Base-by-base conservation (phyloP, 2,113 vertebrate species). In the Crypturellus undulatus region DNA sequence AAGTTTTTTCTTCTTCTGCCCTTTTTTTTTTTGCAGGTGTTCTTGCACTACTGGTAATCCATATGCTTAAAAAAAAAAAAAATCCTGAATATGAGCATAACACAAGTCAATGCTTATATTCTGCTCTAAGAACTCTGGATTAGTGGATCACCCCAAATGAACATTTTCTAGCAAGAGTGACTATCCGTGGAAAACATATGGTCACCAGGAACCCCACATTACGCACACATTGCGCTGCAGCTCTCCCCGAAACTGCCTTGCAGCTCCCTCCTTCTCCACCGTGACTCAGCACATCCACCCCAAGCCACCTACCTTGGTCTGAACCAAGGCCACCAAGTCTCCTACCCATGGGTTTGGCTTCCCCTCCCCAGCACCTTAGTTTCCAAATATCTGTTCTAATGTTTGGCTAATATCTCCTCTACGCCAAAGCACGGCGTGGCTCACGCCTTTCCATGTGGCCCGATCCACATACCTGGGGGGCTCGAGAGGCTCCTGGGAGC, bases 401-500 rank as follows among this genome's bases (percentile, higher is more conserved):
- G 60, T 60, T 43, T 58, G 10, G 3, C n/a, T 73, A 83, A 87
- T 58, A 79, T 5, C 6, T n/a, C 38, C 30, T 40, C 12, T 69
- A 18, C 6, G n/a, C 15, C 19, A 11, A 49, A 49, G 49, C 10
- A 22, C 49, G 10, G 9, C 49, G 22, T 49, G 49, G 49, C 49
- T 22, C 0, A 0, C 10, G 12, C 21, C 56, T 71, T 43, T 45
- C 60, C 36, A 21, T 8, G 47, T 32, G 13, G 69, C 9, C 25
- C 34, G 34, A 21, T 67, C 49, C 43, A 26, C 68, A 52, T 97
- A 97, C 97, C 96, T 97, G 90, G 59, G 58, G 45, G 77, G 49
- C 77, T 32, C 0, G 1, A 78, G 40, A 70, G 79, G 79, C 45
- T 84, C 70, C 67, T 3, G 2, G 0, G 28, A 45, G 43, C 51